phyloP scores from a whole-genome alignment of 1,140 invertebrate genomes.

The Neuroterus valhalla region DNA sequence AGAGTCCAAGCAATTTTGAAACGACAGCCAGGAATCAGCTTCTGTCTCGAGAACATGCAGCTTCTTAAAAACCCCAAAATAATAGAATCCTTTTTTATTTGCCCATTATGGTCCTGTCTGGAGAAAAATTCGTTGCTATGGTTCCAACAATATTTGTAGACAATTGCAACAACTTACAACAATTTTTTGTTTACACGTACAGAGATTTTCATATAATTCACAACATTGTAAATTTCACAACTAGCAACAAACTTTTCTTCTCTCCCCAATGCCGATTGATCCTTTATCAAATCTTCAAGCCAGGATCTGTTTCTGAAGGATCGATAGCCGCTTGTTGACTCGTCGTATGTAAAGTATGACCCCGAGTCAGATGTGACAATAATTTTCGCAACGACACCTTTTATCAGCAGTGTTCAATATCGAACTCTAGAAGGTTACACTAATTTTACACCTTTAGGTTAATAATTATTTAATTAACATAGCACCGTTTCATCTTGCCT shows the following conservation, averaged over 20 bases:
- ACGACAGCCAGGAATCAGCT: no score
- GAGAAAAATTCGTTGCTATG: conserved; percentile 19
- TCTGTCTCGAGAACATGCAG: no score
- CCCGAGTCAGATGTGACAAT: conserved; percentile 25
- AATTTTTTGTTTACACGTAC: conserved; percentile 12
- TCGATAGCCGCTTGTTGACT: conserved; percentile 3
- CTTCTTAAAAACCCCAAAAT: not conserved
- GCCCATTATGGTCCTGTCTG: conserved; percentile 19
- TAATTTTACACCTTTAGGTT: conserved; percentile 26
- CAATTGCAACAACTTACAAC: conserved; percentile 5
- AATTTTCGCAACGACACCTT: conserved; percentile 22
- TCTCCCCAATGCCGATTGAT: not conserved
- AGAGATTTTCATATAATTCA: conserved; percentile 19
- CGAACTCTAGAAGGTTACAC: conserved; percentile 30
- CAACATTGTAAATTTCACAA: conserved; percentile 7
- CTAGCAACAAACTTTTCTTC: conserved; percentile 25
- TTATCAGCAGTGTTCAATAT: conserved; percentile 28
- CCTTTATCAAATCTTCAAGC: not conserved
- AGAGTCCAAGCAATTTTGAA: no score
- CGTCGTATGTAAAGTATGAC: conserved; percentile 26
- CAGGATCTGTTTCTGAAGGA: conserved; percentile 2
- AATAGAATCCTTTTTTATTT: not conserved
- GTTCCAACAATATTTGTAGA: conserved; percentile 4
- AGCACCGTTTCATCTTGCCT: not conserved
- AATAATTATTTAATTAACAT: conserved; percentile 29